These are phyloP conservation scores for Rhorus exstirpatorius DNA, from an alignment of 2,888 invertebrate genomes.

Conservation along the genomic window DNA sequence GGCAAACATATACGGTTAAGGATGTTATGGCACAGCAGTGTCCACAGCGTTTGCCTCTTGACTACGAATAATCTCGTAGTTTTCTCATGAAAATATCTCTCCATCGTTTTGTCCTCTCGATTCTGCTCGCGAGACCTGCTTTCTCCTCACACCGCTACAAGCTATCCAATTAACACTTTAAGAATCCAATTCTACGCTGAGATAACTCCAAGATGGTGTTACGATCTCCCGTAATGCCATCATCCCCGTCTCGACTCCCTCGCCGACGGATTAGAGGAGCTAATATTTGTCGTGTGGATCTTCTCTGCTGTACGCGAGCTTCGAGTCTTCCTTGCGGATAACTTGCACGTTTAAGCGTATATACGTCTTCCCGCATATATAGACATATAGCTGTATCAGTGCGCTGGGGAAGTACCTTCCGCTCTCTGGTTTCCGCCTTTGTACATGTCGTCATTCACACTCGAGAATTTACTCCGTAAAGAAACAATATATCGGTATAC, in stretches of 20 bases:
- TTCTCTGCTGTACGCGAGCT: conserved; percentile 33
- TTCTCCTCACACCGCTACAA: conserved; percentile 31
- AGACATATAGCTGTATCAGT: neutral
- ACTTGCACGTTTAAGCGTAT: conserved; percentile 12
- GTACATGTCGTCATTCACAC: conserved; percentile 33
- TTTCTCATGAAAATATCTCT: conserved; percentile 69
- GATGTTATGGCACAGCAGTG: conserved; percentile 74
- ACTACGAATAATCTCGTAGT: conserved; percentile 50
- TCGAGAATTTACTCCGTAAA: conserved; percentile 17
- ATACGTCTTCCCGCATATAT: conserved; percentile 15
- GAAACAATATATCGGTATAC: neutral
- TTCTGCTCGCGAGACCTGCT: neutral
- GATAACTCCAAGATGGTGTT: conserved; percentile 82
- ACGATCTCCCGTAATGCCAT: conserved; percentile 68
- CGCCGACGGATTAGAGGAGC: conserved; percentile 58
- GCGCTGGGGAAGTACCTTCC: conserved; percentile 20
- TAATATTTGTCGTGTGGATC: conserved; percentile 70
- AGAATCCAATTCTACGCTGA: conserved; percentile 78
- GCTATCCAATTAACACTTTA: conserved; percentile 80
- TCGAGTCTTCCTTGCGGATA: conserved; percentile 33
- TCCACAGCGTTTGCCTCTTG: conserved; percentile 75
- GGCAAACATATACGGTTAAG: conserved; percentile 78
- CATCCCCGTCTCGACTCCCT: conserved; percentile 1
- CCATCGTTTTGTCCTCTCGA: conserved; percentile 23
- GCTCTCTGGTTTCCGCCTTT: conserved; percentile 25